Conservation (phyloP, 64 coral and sea anemone genomes). For the Montipora capricornis region DNA sequence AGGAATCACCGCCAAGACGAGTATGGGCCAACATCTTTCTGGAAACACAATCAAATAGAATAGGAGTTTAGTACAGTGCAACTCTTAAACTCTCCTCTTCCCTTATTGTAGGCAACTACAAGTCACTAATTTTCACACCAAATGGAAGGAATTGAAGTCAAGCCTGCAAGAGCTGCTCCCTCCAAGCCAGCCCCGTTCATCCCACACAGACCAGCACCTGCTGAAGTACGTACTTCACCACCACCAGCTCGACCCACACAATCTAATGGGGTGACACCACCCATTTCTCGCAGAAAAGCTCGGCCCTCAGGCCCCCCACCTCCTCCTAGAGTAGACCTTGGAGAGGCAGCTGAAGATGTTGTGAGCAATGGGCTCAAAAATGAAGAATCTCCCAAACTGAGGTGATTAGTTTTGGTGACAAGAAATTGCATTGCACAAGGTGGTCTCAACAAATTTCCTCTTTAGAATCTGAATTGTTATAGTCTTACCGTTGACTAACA, state of each 20-base stretch:
- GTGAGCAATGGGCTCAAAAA: neutral
- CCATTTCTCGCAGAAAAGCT: neutral
- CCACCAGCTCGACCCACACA: neutral
- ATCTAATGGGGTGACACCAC: neutral
- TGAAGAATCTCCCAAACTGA: neutral
- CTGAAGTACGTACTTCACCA: neutral
- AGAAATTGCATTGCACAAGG: too few relatives aligned
- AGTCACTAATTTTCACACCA: neutral
- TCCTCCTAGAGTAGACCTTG: constrained; percentile 66
- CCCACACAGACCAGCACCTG: neutral
- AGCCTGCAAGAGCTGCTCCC: neutral
- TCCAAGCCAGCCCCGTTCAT: neutral
- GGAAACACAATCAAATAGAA: too few relatives aligned
- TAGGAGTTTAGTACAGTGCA: too few relatives aligned
- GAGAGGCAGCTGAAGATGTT: constrained; percentile 35
- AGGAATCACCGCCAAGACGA: too few relatives aligned
- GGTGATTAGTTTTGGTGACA: too few relatives aligned
- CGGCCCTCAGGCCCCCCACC: constrained; percentile 42
- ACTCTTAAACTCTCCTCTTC: neutral
- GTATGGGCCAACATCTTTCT: too few relatives aligned
- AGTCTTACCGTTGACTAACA: too few relatives aligned
- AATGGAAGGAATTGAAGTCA: constrained; percentile 23
- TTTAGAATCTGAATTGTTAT: too few relatives aligned
- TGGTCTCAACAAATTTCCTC: too few relatives aligned
- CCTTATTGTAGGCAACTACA: neutral